Evolutionary conservation across 1,140 invertebrate species (phyloP).

Genomic region (Orius laevigatus): DNA sequence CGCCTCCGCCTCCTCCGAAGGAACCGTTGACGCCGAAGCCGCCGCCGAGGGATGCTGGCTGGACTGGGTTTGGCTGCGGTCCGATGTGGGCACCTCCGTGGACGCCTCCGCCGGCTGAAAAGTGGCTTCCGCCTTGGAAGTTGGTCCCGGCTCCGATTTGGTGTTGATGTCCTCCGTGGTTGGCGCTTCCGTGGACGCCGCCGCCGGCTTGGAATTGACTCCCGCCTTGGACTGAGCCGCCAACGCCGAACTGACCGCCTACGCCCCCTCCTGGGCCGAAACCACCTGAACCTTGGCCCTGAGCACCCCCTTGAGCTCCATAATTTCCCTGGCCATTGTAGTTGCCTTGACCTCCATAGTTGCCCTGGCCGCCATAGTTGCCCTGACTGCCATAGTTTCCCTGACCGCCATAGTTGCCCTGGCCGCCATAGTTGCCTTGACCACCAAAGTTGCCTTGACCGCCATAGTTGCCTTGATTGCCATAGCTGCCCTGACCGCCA

Average conservation of each 20-base stretch:
- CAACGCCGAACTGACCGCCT: slow-evolving; percentile 2
- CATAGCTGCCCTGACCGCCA: neutral
- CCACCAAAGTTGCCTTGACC: slow-evolving; percentile 6
- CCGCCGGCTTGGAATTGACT: slow-evolving; percentile 2
- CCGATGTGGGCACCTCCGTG: neutral
- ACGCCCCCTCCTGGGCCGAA: slow-evolving; percentile 7
- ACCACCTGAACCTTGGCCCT: slow-evolving; percentile 3
- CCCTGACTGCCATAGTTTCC: slow-evolving; percentile 1
- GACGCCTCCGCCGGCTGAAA: neutral
- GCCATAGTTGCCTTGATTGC: neutral
- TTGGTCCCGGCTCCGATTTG: slow-evolving; percentile 4
- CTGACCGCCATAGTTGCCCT: too few species aligned
- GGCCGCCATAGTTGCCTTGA: neutral
- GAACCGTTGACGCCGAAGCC: neutral
- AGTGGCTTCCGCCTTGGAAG: slow-evolving; percentile 8
- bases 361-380: slow-evolving; percentile 1
- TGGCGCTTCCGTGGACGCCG: slow-evolving; percentile 2
- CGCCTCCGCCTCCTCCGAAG: neutral
- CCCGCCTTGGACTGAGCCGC: slow-evolving; percentile 12
- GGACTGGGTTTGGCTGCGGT: too few species aligned
- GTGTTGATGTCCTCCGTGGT: neutral
- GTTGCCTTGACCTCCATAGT: neutral
- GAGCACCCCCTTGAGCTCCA: neutral
- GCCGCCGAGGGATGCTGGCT: too few species aligned
- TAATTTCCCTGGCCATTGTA: neutral